phyloP scores from a whole-genome alignment of 2,113 vertebrate genomes.

The Crocuta crocuta region DNA sequence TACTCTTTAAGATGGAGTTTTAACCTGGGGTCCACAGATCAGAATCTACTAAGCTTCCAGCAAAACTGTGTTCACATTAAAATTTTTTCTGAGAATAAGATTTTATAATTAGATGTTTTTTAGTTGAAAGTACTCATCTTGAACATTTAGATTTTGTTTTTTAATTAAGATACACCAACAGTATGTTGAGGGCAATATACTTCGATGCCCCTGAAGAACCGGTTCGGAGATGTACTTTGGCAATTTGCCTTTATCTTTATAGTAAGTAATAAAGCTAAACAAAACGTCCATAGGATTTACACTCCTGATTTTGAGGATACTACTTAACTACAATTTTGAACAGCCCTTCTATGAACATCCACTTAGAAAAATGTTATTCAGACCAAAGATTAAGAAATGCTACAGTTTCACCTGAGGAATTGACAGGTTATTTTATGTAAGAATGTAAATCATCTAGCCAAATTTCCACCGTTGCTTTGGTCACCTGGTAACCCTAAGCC shows the following conservation, averaged over 20 bases:
- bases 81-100: not conserved
- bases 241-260: not conserved
- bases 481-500: not conserved
- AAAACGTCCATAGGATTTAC: not conserved
- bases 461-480: not conserved
- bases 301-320: not conserved
- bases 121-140: not conserved
- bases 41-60: not conserved
- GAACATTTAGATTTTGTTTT: not conserved
- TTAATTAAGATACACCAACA: not conserved
- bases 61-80: not conserved
- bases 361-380: not conserved
- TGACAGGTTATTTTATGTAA: not conserved
- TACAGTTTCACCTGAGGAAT: not conserved
- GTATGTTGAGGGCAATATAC: not conserved
- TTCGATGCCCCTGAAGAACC: not conserved
- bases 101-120: slow-evolving; percentile 1
- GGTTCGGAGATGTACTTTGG: not conserved
- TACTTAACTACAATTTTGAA: not conserved
- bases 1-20: not conserved
- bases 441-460: not conserved
- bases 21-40: not conserved
- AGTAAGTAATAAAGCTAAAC: not conserved
- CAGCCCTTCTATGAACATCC: not conserved
- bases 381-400: not conserved